Base-by-base conservation (phyloP, 2,888 invertebrate species). In the Stratiomys singularior region DNA sequence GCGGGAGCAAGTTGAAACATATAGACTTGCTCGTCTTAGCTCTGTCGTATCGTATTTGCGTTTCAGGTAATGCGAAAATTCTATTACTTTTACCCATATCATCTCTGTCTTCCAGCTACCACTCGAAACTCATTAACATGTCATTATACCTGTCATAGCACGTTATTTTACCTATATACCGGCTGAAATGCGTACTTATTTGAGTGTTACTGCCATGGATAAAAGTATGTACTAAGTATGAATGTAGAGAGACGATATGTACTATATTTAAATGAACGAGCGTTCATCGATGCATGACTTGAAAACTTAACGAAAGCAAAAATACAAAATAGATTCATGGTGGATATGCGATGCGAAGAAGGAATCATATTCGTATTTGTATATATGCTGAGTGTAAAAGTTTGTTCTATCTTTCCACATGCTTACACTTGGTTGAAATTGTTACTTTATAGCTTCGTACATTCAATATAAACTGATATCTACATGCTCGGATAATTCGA, bases 241-340 rank as follows among this genome's bases (percentile, higher is more conserved):
- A n/a, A n/a, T n/a, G n/a, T n/a, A n/a, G n/a, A n/a, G n/a, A n/a
- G n/a, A 30, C 30, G 11, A 18, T 67, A 64, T 71, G 60, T 37
- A 64, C 21, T 52, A 37, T 44, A 27, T 77, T 47, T 58, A 58
- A 60, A 15, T 63, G 37, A 56, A 15, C 44, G 44, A 64, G 64
- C 63, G 46, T 56, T 58, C 78, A 78, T 76, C 78, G 78, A 78
- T 76, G 78, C 78, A 78, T 78, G 78, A 78, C 78, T 67, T 76
- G 76, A 78, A 78, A 76, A 37, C 28, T 46, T 64, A 78, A 78
- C 60, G 37, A 37, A 37, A 37, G 9, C 37, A 37, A 37, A 37
- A 52, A 52, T n/a, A 52, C 4, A 52, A 52, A 18, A 52, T 52
- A 52, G 58, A 21, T 60, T 60, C 58, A 23, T 23, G 18, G 4